phyloP scores from a whole-genome alignment of 1,140 invertebrate species.

The Asobara japonica region DNA sequence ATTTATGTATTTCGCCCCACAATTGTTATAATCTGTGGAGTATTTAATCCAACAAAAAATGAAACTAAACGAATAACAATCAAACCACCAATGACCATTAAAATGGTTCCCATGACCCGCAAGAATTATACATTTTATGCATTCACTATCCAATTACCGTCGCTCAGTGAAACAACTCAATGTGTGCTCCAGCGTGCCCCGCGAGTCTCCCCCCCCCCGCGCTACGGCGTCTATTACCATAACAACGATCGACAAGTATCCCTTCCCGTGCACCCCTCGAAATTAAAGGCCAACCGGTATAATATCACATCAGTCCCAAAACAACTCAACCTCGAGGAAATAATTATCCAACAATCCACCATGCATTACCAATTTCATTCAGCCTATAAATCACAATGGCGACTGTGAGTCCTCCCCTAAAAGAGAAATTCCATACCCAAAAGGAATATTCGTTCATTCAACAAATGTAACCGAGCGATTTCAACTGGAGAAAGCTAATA shows the following conservation, averaged over 20 bases:
- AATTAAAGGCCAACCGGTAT: neutral
- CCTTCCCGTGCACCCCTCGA: neutral
- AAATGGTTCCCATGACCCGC: neutral
- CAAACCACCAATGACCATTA: neutral
- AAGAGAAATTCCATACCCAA: neutral
- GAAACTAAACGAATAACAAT: too few relatives aligned
- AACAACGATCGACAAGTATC: neutral
- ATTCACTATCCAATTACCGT: neutral
- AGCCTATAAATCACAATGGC: neutral
- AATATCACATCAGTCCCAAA: slow-evolving; percentile 17
- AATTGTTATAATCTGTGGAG: too few relatives aligned
- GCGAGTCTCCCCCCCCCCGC: neutral
- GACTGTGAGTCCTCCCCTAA: neutral
- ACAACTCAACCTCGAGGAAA: slow-evolving; percentile 30
- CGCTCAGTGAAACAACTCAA: neutral
- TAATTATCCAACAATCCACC: slow-evolving; percentile 30
- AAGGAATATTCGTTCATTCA: neutral
- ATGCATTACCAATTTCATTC: neutral
- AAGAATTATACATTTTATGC: neutral
- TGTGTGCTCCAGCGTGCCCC: neutral
- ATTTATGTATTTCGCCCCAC: too few relatives aligned
- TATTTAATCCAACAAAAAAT: neutral
- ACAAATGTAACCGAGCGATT: slow-evolving; percentile 16
- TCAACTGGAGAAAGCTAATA: slow-evolving; percentile 22
- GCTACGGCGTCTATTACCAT: slow-evolving; percentile 11